Conservation (phyloP, 2,113 vertebrate genomes). For the Symphodus melops region DNA sequence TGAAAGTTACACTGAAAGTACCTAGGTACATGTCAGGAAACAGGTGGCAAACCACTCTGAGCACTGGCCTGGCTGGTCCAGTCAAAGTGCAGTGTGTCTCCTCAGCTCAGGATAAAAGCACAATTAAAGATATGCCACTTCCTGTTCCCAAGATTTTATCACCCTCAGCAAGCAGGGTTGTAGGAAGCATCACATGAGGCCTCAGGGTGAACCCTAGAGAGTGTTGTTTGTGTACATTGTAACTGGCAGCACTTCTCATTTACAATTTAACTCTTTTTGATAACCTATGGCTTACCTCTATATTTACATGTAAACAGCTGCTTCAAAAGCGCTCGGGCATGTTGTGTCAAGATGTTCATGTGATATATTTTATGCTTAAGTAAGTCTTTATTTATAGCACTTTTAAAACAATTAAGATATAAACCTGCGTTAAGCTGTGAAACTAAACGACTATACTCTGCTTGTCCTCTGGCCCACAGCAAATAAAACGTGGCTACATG, state of each 20-base stretch:
- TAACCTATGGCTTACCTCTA: neutral
- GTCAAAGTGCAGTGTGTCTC: constrained; percentile 50
- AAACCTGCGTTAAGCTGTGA: neutral
- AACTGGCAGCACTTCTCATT: constrained; percentile 3
- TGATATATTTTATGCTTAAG: neutral
- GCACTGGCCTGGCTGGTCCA: constrained; percentile 7
- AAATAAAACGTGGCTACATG: neutral
- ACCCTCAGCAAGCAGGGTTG: constrained; percentile 5
- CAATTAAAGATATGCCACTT: constrained; percentile 57
- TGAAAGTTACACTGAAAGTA: constrained; percentile 71
- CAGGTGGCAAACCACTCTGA: constrained; percentile 52
- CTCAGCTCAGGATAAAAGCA: constrained; percentile 48
- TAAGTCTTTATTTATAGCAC: too few species aligned
- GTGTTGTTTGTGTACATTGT: constrained; percentile 20
- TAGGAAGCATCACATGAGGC: constrained; percentile 10
- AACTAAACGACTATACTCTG: neutral
- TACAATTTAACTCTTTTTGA: constrained; percentile 21
- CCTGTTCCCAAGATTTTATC: constrained; percentile 24
- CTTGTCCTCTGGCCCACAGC: neutral
- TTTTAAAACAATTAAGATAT: too few species aligned
- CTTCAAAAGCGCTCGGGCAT: neutral
- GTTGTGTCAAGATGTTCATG: neutral
- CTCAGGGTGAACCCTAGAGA: constrained; percentile 33
- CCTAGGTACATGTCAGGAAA: constrained; percentile 52
- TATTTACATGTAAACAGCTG: neutral